Evolutionary conservation across 2,797 vertebrate species (phyloP).

Genomic region (Mormyrops attenuatus): DNA sequence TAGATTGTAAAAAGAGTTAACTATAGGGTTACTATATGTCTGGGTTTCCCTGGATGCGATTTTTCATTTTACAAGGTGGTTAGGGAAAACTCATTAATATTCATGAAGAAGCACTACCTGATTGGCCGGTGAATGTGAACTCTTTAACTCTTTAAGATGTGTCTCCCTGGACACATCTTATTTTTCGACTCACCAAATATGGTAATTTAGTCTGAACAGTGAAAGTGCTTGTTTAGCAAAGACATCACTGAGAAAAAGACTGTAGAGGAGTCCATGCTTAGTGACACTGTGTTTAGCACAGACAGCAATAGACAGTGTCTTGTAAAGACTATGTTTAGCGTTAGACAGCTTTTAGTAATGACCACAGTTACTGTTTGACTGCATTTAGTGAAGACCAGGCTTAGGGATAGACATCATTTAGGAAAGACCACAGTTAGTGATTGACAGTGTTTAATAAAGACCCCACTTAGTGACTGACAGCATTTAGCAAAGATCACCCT

Average conservation of each 20-base stretch:
- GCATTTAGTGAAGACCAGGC: background rate
- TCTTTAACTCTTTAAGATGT: background rate
- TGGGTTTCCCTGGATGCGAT: background rate
- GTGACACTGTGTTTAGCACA: background rate
- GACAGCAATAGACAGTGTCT: background rate
- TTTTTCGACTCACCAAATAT: background rate
- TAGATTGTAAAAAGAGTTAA: background rate
- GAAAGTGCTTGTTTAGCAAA: background rate
- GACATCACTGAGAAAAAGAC: background rate
- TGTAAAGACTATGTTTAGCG: background rate
- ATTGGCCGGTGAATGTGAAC: background rate
- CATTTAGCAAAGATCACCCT: background rate
- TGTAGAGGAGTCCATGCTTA: background rate
- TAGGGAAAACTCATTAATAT: background rate
- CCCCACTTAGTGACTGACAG: background rate
- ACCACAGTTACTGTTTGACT: background rate
- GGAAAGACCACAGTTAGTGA: background rate
- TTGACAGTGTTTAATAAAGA: background rate
- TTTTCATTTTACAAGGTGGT: background rate
- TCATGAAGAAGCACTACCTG: background rate
- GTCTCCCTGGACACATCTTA: background rate
- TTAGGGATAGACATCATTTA: background rate
- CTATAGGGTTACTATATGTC: background rate
- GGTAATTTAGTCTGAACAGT: background rate
- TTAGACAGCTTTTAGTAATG: background rate